These are phyloP conservation scores for Leucophenga montana DNA, from an alignment of 2,888 invertebrate species.

Conservation along the genomic window DNA sequence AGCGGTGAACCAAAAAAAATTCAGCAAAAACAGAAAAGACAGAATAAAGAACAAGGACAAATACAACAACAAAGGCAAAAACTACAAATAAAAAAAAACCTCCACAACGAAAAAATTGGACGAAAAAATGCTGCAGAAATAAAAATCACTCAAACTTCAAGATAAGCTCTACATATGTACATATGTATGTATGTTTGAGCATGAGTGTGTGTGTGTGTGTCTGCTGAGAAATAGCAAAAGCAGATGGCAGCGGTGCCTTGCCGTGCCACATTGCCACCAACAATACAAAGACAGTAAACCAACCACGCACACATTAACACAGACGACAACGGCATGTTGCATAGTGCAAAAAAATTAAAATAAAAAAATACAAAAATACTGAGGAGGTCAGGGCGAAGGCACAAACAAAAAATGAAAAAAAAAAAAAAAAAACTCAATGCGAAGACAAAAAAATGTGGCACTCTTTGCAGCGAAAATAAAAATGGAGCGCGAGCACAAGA, in stretches of 20 bases:
- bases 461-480: conserved; percentile 65
- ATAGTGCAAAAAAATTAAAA: conserved; percentile 27
- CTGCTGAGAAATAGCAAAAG: conserved; percentile 25
- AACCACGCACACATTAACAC: conserved; percentile 29
- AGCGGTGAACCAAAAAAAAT: conserved; percentile 30
- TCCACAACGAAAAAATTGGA: conserved; percentile 61
- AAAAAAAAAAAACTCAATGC: too few relatives aligned
- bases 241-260: conserved; percentile 62
- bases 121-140: conserved; percentile 44
- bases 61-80: conserved; percentile 52
- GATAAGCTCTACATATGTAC: conserved; percentile 4
- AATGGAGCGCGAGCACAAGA: conserved; percentile 58
- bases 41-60: conserved; percentile 64
- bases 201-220: conserved; percentile 1
- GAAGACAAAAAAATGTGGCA: conserved; percentile 41
- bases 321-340: background rate
- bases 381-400: conserved; percentile 53
- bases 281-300: conserved; percentile 53
- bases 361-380: conserved; percentile 4
- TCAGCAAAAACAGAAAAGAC: conserved; percentile 41
- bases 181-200: background rate
- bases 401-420: conserved; percentile 4
- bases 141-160: conserved; percentile 28
- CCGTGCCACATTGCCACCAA: conserved; percentile 52
- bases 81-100: conserved; percentile 33